Percentiles rank a stretch among this genome's conserved stretches.
Evolutionary conservation across 2,113 vertebrate genomes (phyloP).

Genomic region (Hydrochoerus hydrochaeris): DNA sequence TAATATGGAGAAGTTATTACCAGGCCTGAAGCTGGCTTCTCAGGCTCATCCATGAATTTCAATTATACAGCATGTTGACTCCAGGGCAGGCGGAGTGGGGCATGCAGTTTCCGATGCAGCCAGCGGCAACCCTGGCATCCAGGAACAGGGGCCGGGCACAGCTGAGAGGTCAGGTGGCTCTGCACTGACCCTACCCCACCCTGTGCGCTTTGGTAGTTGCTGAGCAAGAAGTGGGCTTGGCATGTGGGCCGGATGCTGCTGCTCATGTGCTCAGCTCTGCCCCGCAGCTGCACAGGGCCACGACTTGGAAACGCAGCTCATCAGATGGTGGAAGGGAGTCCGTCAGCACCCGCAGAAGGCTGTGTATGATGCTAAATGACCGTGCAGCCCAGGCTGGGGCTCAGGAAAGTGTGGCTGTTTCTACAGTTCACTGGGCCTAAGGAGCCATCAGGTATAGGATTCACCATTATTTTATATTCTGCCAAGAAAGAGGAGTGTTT

Average conservation of each 20-base stretch:
- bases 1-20: conserved; percentile 76
- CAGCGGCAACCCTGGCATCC: not conserved
- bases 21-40: conserved; percentile 41
- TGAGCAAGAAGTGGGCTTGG: not conserved
- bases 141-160: not conserved
- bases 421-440: not conserved
- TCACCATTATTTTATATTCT: not conserved
- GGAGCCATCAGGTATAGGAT: not conserved
- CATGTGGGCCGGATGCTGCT: not conserved
- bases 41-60: conserved; percentile 67
- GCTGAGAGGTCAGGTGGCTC: not conserved
- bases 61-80: conserved; percentile 43
- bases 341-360: not conserved
- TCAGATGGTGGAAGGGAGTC: not conserved
- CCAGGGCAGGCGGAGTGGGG: not conserved
- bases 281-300: not conserved
- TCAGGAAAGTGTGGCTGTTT: not conserved
- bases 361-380: too few species aligned
- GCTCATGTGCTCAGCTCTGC: fast-evolving
- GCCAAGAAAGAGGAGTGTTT: not conserved
- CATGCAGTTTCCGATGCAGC: not conserved
- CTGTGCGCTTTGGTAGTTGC: not conserved
- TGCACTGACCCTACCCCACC: fast-evolving
- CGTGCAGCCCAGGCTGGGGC: too few species aligned
- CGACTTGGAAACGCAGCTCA: not conserved